Base-by-base conservation (phyloP, 2,797 vertebrate genomes). In the Myotis myotis region DNA sequence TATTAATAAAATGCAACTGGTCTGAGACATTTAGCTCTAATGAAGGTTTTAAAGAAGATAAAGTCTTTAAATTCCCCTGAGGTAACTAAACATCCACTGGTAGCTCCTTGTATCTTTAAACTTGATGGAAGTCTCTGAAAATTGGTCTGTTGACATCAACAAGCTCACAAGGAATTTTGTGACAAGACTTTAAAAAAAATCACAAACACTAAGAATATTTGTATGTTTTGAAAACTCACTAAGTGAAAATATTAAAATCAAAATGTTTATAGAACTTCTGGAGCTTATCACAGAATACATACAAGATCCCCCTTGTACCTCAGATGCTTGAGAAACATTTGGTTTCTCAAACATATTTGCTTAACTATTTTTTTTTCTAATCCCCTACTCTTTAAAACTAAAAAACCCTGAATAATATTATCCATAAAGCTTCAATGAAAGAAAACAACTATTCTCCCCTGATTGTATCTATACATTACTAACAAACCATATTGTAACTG, bases 161-260 rank as follows among this genome's bases (percentile, higher is more conserved):
- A 86, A 64, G 11, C 25, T 89, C 11, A 81, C 55, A 74, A 82
- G 62, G 12, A 81, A 33, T 38, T 41, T 64, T 64, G 16, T 16
- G 10, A 36, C 44, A 89, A 25, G 11, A 78, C 9, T 36, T 75
- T 4, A 38, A 74, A 82, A 72, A 55, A 44, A 88, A 51, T 70
- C 9, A 47, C 38, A 38, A 79, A 23, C 10, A 83, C 22, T 10
- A 79, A 86, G 22, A 83, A 30, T 82, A 10, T 60, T 53, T 30
- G 10, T 9, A 15, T 74, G 68, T 33, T 76, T 92, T 8, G 4
- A 81, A 92, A 78, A 47, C 19, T 53, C 57, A 62, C 44, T 75
- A 36, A 28, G 19, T 79, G n/a, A 84, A 86, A 80, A 87, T 90
- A 75, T 57, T 79, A 68, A 95, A 38, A 60, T 44, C 44, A 86